Percentiles rank a stretch among this genome's conserved stretches.
Evolutionary conservation across 1,140 invertebrate species (phyloP).

Genomic region (Cyclargus thomasi): DNA sequence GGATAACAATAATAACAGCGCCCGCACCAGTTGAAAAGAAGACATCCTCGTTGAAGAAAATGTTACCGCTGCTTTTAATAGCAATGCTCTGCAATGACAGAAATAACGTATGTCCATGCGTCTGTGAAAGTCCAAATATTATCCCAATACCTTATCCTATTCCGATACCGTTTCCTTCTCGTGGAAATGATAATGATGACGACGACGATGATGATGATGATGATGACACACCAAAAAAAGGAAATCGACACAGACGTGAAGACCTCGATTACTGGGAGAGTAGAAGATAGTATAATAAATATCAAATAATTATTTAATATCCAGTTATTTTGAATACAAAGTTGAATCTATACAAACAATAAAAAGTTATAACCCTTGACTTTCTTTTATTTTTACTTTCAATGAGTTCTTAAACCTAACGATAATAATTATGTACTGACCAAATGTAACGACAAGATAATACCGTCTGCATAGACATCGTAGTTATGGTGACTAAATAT

Average conservation of each 20-base stretch:
- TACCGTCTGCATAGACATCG: no score
- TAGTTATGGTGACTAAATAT: not conserved
- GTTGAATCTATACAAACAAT: not conserved
- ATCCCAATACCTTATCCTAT: slow-evolving; percentile 40
- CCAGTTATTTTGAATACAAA: not conserved
- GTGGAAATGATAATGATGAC: slow-evolving; percentile 18
- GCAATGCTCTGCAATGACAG: slow-evolving; percentile 34
- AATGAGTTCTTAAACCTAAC: no score
- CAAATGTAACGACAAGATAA: not conserved
- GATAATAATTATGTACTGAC: no score
- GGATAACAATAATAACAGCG: slow-evolving; percentile 33
- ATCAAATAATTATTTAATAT: not conserved
- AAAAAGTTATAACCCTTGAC: not conserved
- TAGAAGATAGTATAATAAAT: not conserved
- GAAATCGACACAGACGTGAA: slow-evolving; percentile 1
- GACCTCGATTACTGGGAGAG: not conserved
- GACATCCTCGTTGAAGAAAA: slow-evolving; percentile 26
- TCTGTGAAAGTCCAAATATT: slow-evolving; percentile 31
- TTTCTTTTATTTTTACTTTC: not conserved
- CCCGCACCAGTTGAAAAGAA: not conserved
- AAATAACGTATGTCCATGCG: slow-evolving; percentile 30
- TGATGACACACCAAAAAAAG: not conserved
- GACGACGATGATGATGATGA: slow-evolving; percentile 7
- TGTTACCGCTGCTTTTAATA: slow-evolving; percentile 41
- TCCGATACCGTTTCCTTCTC: slow-evolving; percentile 31